Conservation (phyloP, 2,797 vertebrate genomes). For the Lepilemur ruficaudatus region DNA sequence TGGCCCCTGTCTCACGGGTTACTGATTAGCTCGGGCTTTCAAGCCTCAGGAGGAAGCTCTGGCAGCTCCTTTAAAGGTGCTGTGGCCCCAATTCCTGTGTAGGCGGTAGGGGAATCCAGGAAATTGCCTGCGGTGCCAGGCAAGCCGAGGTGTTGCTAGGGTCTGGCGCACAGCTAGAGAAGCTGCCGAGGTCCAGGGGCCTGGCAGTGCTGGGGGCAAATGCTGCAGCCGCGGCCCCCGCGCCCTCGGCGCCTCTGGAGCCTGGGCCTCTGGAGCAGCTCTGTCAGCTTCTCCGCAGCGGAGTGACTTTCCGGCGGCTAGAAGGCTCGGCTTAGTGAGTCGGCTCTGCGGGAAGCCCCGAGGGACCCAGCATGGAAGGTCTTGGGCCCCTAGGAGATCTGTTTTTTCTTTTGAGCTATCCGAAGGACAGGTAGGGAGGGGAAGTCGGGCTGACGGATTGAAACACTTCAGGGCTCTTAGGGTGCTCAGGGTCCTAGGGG, state of each 20-base stretch:
- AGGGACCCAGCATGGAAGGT: neutral
- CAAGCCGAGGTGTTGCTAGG: slow-evolving; percentile 38
- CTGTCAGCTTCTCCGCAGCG: neutral
- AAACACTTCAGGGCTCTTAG: neutral
- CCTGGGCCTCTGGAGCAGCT: neutral
- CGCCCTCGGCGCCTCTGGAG: neutral
- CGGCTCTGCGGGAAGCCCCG: neutral
- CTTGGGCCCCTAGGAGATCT: neutral
- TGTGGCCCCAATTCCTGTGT: slow-evolving; percentile 48
- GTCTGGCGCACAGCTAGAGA: slow-evolving; percentile 7
- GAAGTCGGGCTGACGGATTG: neutral
- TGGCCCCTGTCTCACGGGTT: slow-evolving; percentile 72
- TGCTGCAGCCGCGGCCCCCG: neutral
- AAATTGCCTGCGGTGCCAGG: slow-evolving; percentile 66
- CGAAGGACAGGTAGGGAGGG: neutral
- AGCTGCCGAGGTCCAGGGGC: neutral
- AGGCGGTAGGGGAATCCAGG: slow-evolving; percentile 37
- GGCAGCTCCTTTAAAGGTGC: slow-evolving; percentile 74
- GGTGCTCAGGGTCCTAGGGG: neutral
- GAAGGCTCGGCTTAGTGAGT: neutral
- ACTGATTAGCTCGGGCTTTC: slow-evolving; percentile 79
- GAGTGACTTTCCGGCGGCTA: slow-evolving; percentile 28
- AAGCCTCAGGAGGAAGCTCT: slow-evolving; percentile 59
- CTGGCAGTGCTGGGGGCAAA: neutral
- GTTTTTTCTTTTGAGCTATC: neutral